Evolutionary conservation across 2,888 invertebrate genomes (phyloP), one percentile per base, ranked within the genome.

Genomic region (Trissoscelio sp.): DNA sequence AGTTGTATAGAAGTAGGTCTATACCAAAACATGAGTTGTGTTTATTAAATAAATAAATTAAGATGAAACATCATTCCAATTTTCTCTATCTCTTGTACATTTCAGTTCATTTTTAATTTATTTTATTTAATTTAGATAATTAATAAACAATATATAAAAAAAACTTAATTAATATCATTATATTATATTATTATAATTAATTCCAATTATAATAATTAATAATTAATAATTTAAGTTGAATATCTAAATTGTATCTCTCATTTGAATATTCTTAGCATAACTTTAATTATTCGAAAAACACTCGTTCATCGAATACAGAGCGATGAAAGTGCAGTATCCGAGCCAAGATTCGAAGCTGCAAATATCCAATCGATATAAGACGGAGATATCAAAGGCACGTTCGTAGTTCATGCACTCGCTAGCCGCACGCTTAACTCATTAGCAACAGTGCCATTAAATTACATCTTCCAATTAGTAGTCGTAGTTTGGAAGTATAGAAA

Each of bases 401-500:
- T 84, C 84, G 77, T 78, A 75, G 84, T 83, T 86, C 86, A 86
- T 86, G 85, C 78, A 84, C 83, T 75, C 48, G 82, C 79, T 83
- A 75, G 74, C 73, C 82, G 84, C 87, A 86, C 86, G 87, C 83
- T 83, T 78, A 72, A 73, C 79, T 84, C 86, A 86, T 87, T 88
- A 85, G 86, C 85, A 86, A 87, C 83, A 84, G 82, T 73, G 51
- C 82, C 83, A 85, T 85, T 87, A 86, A 88, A 87, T 86, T 87
- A 85, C 86, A 82, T 83, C 78, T 80, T 86, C 84, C 86, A 88
- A 88, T 88, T 88, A 88, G 86, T 86, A 86, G 83, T 86, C 82
- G 75, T 79, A 81, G 79, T 83, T 82, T 58, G 83, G 75, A 81
- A 82, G 82, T 84, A 73, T 79, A 79, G 84, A 86, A 84, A 84